Conservation (phyloP, 2,888 invertebrate genomes). For the Geophilus truncorum region DNA sequence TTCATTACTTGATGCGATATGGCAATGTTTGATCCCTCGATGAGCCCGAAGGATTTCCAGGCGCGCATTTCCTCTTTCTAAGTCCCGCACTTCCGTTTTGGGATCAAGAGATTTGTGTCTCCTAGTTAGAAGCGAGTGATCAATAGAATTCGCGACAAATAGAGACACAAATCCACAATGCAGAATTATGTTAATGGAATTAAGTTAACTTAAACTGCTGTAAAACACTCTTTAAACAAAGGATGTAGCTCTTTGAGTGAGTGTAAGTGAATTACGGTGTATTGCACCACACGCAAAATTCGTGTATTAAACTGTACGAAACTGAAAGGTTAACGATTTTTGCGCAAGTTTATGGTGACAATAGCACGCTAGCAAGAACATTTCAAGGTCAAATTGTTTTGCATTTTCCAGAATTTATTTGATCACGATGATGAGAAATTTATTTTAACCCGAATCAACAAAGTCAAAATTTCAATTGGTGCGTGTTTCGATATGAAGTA, state of each 20-base stretch:
- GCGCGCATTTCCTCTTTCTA: not conserved
- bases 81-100: not conserved
- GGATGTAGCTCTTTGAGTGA: too few species aligned
- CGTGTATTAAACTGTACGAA: too few species aligned
- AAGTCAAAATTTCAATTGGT: not conserved
- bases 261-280: too few species aligned
- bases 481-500: not conserved
- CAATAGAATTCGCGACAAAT: not conserved
- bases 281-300: too few species aligned
- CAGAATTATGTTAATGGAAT: not conserved
- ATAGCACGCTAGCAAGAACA: too few species aligned
- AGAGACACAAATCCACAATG: not conserved
- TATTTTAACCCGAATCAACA: not conserved
- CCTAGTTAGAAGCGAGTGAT: not conserved
- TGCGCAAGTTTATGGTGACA: too few species aligned
- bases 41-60: not conserved
- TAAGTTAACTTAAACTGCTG: not conserved
- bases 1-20: not conserved
- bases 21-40: not conserved
- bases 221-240: too few species aligned
- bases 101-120: not conserved
- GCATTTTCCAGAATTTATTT: too few species aligned
- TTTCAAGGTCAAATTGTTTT: too few species aligned
- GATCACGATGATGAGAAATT: too few species aligned
- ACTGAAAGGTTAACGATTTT: too few species aligned